Evolutionary conservation across 2,113 vertebrate genomes (phyloP).

Genomic region (Melanotaenia duboulayi): DNA sequence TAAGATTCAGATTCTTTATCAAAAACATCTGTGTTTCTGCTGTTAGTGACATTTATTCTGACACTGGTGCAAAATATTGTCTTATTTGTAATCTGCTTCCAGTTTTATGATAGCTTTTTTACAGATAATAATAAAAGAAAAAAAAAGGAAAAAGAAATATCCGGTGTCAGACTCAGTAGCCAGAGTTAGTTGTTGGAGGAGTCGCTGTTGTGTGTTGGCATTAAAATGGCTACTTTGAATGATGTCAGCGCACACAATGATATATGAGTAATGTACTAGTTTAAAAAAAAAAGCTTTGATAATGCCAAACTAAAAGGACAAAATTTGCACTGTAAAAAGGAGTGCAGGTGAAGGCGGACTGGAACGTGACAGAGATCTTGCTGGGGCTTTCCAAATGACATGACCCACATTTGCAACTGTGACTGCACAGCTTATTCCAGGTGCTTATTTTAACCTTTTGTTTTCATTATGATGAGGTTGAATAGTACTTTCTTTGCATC

Average conservation of each 20-base stretch:
- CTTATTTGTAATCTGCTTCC: neutral
- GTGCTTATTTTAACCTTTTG: neutral
- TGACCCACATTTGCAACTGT: neutral
- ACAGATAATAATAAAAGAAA: neutral
- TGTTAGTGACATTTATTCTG: conserved; percentile 8
- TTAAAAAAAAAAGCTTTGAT: neutral
- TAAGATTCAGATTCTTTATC: conserved; percentile 24
- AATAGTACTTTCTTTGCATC: neutral
- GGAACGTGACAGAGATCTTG: conserved; percentile 27
- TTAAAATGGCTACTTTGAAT: conserved; percentile 1
- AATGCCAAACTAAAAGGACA: neutral
- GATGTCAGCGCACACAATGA: neutral
- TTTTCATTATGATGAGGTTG: neutral
- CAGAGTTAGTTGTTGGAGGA: neutral
- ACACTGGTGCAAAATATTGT: neutral
- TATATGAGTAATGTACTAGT: neutral
- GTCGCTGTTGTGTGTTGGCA: neutral
- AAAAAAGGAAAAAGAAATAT: neutral
- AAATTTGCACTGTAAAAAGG: neutral
- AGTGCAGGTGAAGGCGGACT: conserved; percentile 20
- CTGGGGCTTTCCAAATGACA: conserved; percentile 22
- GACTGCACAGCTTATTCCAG: conserved; percentile 2
- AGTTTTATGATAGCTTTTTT: neutral
- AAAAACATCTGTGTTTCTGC: neutral
- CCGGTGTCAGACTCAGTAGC: neutral